Evolutionary conservation across 2,797 vertebrate genomes (phyloP).

Genomic region (Rhabdophis nuchalis): DNA sequence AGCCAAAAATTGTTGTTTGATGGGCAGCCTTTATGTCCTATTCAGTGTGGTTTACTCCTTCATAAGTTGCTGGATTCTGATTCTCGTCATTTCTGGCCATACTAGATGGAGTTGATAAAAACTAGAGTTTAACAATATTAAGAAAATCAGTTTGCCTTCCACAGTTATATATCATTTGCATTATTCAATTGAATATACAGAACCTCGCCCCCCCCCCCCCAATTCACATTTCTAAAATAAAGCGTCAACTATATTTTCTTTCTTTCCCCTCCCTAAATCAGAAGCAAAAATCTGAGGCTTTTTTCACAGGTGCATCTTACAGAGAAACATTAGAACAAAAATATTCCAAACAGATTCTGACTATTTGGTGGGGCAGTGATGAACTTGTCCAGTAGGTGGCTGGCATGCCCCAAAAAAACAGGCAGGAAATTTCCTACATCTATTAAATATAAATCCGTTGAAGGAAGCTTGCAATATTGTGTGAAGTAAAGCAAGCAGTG

Average conservation of each 20-base stretch:
- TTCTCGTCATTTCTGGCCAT: not conserved
- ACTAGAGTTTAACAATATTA: not conserved
- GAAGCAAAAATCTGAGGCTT: not conserved
- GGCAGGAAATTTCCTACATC: constrained; percentile 30
- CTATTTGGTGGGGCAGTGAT: constrained; percentile 46
- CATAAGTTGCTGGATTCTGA: not conserved
- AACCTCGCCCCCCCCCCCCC: too few relatives aligned
- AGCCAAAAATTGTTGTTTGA: not conserved
- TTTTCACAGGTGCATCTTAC: not conserved
- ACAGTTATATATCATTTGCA: not conserved
- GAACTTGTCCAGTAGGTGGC: constrained; percentile 71
- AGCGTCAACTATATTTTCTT: not conserved
- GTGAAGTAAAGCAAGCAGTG: constrained; percentile 39
- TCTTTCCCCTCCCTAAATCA: not conserved
- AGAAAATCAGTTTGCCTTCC: not conserved
- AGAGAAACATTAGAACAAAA: not conserved
- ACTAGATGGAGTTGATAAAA: not conserved
- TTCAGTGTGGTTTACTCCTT: not conserved
- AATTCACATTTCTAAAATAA: not conserved
- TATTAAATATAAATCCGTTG: constrained; percentile 18
- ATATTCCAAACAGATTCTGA: not conserved
- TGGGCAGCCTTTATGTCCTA: not conserved
- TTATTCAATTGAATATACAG: not conserved
- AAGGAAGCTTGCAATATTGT: constrained; percentile 21
- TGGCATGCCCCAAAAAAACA: constrained; percentile 57